Percentiles rank a stretch among this genome's conserved stretches.
Evolutionary conservation across 2,113 vertebrate genomes (phyloP).

Genomic region (Cochlearius cochlearius): DNA sequence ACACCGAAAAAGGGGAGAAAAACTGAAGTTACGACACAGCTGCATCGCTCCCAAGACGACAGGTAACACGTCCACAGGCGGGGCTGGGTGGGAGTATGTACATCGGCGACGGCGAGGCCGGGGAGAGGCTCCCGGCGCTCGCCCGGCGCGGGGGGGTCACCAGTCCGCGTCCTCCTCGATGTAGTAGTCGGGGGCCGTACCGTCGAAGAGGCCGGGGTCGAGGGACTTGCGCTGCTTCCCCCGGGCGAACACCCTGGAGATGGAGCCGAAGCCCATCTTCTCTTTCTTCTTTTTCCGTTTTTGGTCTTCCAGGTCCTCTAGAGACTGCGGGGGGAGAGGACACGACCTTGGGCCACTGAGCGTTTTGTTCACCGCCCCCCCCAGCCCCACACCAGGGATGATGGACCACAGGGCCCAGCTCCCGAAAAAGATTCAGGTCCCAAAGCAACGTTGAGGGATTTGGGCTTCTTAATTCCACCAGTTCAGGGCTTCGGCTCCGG

Average conservation of each 20-base stretch:
- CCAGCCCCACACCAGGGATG: not conserved
- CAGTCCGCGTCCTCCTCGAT: slow-evolving; percentile 99
- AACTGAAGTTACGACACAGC: slow-evolving; percentile 78
- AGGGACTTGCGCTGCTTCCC: slow-evolving; percentile 97
- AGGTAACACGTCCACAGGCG: slow-evolving; percentile 78
- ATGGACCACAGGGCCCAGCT: rapidly evolving
- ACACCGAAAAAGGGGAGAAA: slow-evolving; percentile 40
- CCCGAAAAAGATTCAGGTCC: not conserved
- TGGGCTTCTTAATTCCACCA: not conserved
- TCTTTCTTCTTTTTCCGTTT: slow-evolving; percentile 91
- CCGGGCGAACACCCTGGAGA: slow-evolving; percentile 95
- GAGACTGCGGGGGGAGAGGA: slow-evolving; percentile 77
- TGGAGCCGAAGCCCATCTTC: slow-evolving; percentile 92
- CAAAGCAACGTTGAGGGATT: not conserved
- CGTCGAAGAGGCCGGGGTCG: slow-evolving; percentile 95
- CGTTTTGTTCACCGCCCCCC: rapidly evolving
- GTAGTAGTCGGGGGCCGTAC: slow-evolving; percentile 97
- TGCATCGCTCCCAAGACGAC: slow-evolving; percentile 77
- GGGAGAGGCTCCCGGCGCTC: not conserved
- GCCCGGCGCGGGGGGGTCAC: slow-evolving; percentile 74
- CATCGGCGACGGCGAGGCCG: slow-evolving; percentile 72
- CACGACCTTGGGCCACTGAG: rapidly evolving
- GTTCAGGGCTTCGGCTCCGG: not conserved
- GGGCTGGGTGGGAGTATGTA: slow-evolving; percentile 75
- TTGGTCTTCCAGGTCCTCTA: slow-evolving; percentile 98